Conservation (phyloP, 2,113 vertebrate genomes). For the Ptyas mucosa region DNA sequence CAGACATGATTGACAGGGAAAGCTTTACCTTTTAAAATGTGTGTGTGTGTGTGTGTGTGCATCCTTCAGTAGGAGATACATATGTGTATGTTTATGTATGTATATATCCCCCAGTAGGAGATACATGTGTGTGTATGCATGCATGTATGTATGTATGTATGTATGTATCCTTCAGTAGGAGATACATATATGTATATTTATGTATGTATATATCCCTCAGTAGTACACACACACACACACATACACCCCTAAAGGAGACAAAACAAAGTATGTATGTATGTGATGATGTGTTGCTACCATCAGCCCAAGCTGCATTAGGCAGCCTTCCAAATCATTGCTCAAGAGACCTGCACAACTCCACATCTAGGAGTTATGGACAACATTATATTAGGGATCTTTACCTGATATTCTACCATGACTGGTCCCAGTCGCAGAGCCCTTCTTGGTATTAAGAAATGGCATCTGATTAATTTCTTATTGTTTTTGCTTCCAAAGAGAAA, state of each 20-base stretch:
- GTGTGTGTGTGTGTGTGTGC: too few species aligned
- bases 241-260: not conserved
- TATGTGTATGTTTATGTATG: too few species aligned
- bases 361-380: not conserved
- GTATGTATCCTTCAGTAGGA: too few species aligned
- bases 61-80: too few species aligned
- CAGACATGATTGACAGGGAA: not conserved
- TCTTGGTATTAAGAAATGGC: not conserved
- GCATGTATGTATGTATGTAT: too few species aligned
- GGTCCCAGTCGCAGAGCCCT: not conserved
- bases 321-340: not conserved
- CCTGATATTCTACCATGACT: not conserved
- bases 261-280: too few species aligned
- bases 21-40: not conserved
- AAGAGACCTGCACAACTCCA: not conserved
- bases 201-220: too few species aligned
- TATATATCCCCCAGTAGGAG: too few species aligned
- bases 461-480: not conserved
- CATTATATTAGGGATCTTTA: not conserved
- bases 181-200: too few species aligned
- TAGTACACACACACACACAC: too few species aligned
- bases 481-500: not conserved
- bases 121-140: too few species aligned
- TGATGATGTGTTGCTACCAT: not conserved
- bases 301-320: not conserved